phyloP scores from a whole-genome alignment of 2,888 invertebrate species.

The Pseudanteris insignis region DNA sequence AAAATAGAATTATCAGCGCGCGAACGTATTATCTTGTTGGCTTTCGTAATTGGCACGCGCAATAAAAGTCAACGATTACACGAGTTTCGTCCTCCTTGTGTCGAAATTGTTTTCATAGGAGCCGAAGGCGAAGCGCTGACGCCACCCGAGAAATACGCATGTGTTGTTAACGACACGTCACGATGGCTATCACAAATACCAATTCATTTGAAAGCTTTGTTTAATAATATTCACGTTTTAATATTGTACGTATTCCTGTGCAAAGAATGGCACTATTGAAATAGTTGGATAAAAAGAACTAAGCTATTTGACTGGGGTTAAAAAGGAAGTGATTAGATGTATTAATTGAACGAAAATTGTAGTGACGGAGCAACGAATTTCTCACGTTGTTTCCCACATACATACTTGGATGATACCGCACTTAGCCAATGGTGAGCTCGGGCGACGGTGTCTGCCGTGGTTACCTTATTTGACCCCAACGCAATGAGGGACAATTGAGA shows the following conservation, averaged over 20 bases:
- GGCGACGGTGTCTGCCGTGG: constrained; percentile 59
- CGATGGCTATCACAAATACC: too few species aligned
- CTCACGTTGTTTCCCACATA: constrained; percentile 45
- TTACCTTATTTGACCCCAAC: constrained; percentile 66
- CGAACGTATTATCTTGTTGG: constrained; percentile 23
- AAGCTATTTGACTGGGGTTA: not conserved
- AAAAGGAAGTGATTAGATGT: constrained; percentile 1
- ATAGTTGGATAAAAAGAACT: too few species aligned
- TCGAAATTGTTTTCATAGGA: constrained; percentile 28
- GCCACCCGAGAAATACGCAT: constrained; percentile 25
- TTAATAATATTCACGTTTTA: not conserved
- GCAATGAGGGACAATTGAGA: constrained; percentile 67
- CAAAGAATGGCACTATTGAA: too few species aligned
- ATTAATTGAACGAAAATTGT: constrained; percentile 40
- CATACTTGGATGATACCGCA: constrained; percentile 34
- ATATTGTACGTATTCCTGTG: too few species aligned
- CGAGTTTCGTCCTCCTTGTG: constrained; percentile 13
- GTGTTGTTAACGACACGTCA: constrained; percentile 55
- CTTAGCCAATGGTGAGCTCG: constrained; percentile 30
- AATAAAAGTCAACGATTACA: constrained; percentile 12
- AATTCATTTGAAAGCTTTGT: too few species aligned
- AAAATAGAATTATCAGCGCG: constrained; percentile 21
- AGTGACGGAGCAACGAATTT: constrained; percentile 40
- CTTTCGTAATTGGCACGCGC: constrained; percentile 25
- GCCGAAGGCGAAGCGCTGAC: constrained; percentile 15